Conservation (phyloP, 2,888 invertebrate genomes). For the Harpalus rubripes region DNA sequence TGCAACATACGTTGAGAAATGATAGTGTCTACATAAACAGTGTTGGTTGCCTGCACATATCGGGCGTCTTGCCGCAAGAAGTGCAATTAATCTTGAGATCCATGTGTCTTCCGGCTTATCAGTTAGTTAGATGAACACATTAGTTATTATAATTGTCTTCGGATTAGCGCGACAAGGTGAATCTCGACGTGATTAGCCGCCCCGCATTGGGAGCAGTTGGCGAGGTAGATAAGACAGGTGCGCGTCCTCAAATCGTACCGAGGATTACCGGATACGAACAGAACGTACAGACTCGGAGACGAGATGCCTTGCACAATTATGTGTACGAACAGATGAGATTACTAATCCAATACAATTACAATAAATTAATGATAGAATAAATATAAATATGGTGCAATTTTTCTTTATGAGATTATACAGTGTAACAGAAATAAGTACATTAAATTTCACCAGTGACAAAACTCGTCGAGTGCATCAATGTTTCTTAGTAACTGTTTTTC, state of each 20-base stretch:
- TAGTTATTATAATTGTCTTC: slow-evolving; percentile 66
- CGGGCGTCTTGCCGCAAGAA: slow-evolving; percentile 34
- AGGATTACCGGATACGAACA: slow-evolving; percentile 39
- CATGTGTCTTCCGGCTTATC: slow-evolving; percentile 64
- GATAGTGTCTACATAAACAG: slow-evolving; percentile 6
- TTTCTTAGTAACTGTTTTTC: too few relatives aligned
- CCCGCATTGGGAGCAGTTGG: slow-evolving; percentile 25
- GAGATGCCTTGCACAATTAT: neutral
- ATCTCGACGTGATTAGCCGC: slow-evolving; percentile 59
- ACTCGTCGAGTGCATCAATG: too few relatives aligned
- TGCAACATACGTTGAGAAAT: too few relatives aligned
- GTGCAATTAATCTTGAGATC: slow-evolving; percentile 61
- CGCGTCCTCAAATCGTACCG: slow-evolving; percentile 19
- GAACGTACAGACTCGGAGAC: neutral
- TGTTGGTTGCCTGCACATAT: slow-evolving; percentile 27
- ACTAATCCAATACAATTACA: too few relatives aligned
- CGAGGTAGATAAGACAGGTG: slow-evolving; percentile 63
- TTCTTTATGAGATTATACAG: too few relatives aligned
- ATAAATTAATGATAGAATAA: too few relatives aligned
- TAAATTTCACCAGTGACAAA: too few relatives aligned
- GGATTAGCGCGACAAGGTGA: slow-evolving; percentile 65
- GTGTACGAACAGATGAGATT: too few relatives aligned
- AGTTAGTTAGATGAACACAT: slow-evolving; percentile 66
- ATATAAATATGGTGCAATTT: too few relatives aligned
- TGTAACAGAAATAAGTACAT: too few relatives aligned